A percentile compares a stretch with the other conserved stretches of the same genome.
phyloP scores from a whole-genome alignment of 2,113 vertebrate species.

The Acinonyx jubatus region DNA sequence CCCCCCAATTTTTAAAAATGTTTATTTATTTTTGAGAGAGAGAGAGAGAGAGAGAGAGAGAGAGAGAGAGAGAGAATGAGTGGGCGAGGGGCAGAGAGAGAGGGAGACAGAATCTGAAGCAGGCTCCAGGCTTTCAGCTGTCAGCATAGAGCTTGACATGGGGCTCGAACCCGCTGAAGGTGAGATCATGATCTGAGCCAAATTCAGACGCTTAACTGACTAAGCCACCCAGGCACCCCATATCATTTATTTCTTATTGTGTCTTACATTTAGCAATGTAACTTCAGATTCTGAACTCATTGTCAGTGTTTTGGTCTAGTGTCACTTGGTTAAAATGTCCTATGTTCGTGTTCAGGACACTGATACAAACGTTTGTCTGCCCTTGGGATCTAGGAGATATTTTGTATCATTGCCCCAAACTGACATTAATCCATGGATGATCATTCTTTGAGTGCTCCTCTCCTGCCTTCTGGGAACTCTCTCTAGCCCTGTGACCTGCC shows the following conservation, averaged over 20 bases:
- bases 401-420: neutral
- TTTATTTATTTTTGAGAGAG: too few relatives aligned
- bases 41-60: too few relatives aligned
- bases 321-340: neutral
- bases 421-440: neutral
- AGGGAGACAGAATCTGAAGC: too few relatives aligned
- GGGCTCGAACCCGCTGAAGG: too few relatives aligned
- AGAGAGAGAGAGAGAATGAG: too few relatives aligned
- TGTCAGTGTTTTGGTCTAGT: neutral
- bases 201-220: too few relatives aligned
- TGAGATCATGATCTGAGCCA: too few relatives aligned
- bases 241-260: neutral
- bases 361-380: neutral
- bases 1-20: too few relatives aligned
- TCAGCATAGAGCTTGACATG: too few relatives aligned
- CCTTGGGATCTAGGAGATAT: neutral
- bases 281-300: neutral
- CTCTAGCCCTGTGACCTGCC: neutral
- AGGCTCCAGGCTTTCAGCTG: too few relatives aligned
- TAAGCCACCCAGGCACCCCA: neutral
- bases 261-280: neutral
- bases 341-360: neutral
- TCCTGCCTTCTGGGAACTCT: neutral
- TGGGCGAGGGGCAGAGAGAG: too few relatives aligned
- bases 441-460: neutral